Percentiles rank a stretch among this genome's conserved stretches.
Conservation (phyloP, 2,888 invertebrate genomes). For the Orthosia cruda region DNA sequence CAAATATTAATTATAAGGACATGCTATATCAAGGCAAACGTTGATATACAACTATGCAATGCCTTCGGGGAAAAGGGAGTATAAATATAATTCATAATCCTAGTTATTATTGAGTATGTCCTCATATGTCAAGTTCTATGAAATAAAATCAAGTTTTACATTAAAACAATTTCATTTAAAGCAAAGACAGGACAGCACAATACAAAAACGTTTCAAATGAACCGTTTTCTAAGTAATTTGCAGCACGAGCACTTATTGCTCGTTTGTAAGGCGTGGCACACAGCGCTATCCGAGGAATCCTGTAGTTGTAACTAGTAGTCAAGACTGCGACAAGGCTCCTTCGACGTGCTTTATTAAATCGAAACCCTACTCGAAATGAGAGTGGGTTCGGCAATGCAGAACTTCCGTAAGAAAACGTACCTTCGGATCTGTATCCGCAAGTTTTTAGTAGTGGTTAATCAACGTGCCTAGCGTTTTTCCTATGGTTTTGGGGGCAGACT, state of each 20-base stretch:
- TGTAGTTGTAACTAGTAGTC: slow-evolving; percentile 60
- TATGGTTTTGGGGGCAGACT: too few species aligned
- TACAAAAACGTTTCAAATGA: slow-evolving; percentile 22
- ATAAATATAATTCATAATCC: neutral
- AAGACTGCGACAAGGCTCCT: slow-evolving; percentile 47
- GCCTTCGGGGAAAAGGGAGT: neutral
- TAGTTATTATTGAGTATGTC: too few species aligned
- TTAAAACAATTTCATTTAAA: neutral
- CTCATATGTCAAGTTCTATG: neutral
- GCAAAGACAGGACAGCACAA: neutral
- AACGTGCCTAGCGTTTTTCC: too few species aligned
- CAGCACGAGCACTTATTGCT: slow-evolving; percentile 33
- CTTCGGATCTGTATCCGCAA: neutral
- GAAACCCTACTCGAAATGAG: too few species aligned
- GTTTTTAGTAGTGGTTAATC: neutral
- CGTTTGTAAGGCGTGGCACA: slow-evolving; percentile 38
- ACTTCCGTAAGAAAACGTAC: neutral
- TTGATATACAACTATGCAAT: too few species aligned
- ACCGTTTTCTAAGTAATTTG: slow-evolving; percentile 43
- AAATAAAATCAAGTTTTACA: neutral
- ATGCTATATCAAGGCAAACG: neutral
- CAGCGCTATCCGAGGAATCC: slow-evolving; percentile 42
- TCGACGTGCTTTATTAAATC: slow-evolving; percentile 70
- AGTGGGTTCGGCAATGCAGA: neutral
- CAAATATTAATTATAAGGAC: neutral